phyloP scores from a whole-genome alignment of 2,113 vertebrate species.

The Lophotis ruficrista region DNA sequence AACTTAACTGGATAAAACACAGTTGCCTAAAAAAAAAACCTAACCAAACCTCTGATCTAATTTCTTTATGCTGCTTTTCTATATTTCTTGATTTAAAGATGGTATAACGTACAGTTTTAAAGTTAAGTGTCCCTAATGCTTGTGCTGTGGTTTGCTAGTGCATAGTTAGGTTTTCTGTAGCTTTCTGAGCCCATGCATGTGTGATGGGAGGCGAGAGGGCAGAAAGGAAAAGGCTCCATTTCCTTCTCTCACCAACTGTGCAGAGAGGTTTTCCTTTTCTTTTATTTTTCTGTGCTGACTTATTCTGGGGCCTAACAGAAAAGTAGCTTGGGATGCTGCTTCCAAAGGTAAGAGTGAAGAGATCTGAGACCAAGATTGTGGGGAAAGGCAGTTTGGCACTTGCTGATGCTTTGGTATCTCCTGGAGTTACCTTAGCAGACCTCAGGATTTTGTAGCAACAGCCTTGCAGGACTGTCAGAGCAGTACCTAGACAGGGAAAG shows the following conservation, averaged over 20 bases:
- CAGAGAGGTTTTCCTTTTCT: neutral
- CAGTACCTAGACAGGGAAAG: neutral
- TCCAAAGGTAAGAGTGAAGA: neutral
- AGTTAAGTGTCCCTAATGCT: neutral
- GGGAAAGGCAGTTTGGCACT: neutral
- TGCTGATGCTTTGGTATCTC: neutral
- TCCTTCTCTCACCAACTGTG: neutral
- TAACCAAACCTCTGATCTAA: neutral
- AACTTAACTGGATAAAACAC: neutral
- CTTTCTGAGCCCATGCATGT: neutral
- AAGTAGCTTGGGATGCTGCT: neutral
- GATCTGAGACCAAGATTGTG: neutral
- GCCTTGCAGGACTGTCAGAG: neutral
- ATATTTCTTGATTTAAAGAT: neutral
- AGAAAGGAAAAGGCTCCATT: neutral
- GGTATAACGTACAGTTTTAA: neutral
- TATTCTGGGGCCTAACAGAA: neutral
- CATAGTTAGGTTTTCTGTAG: neutral
- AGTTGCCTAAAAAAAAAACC: neutral
- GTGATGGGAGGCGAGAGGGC: neutral
- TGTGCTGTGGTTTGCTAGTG: neutral
- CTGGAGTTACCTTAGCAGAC: neutral
- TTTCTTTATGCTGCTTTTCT: neutral
- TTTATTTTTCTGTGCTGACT: neutral
- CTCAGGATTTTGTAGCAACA: neutral